Evolutionary conservation across 2,113 vertebrate species (phyloP).

Genomic region (Zosterops lateralis): DNA sequence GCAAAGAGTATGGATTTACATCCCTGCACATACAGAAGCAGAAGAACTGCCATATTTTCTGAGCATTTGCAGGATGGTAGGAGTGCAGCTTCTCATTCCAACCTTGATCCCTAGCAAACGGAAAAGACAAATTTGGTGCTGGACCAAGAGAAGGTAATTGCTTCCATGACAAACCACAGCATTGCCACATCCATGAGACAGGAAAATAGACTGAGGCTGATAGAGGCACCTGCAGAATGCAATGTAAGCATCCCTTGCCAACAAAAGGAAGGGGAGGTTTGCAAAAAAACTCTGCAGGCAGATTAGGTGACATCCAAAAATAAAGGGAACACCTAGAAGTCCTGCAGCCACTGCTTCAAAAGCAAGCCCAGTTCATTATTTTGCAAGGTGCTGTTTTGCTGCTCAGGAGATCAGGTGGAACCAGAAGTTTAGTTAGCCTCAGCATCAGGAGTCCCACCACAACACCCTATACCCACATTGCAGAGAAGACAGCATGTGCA

Average conservation of each 20-base stretch:
- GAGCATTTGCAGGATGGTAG: not conserved
- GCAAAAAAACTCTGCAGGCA: not conserved
- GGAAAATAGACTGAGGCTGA: not conserved
- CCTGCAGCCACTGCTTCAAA: not conserved
- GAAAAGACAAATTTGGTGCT: not conserved
- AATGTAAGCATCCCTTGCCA: not conserved
- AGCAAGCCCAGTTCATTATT: not conserved
- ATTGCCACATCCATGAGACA: not conserved
- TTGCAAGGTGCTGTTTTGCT: not conserved
- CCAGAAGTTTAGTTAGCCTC: not conserved
- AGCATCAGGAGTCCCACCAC: not conserved
- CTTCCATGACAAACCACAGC: not conserved
- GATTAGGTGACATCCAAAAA: not conserved
- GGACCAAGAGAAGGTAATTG: not conserved
- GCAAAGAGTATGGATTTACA: not conserved
- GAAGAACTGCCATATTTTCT: not conserved
- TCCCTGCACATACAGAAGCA: not conserved
- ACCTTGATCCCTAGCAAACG: not conserved
- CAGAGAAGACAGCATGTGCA: not conserved
- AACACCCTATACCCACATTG: not conserved
- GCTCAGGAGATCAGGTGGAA: not conserved
- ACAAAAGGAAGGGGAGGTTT: not conserved
- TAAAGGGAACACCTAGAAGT: not conserved
- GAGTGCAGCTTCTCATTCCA: not conserved
- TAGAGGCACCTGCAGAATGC: not conserved